Percentiles rank a stretch among this genome's conserved stretches.
Evolutionary conservation across 2,888 invertebrate species (phyloP).

Genomic region (Scaptomyza polygonia): DNA sequence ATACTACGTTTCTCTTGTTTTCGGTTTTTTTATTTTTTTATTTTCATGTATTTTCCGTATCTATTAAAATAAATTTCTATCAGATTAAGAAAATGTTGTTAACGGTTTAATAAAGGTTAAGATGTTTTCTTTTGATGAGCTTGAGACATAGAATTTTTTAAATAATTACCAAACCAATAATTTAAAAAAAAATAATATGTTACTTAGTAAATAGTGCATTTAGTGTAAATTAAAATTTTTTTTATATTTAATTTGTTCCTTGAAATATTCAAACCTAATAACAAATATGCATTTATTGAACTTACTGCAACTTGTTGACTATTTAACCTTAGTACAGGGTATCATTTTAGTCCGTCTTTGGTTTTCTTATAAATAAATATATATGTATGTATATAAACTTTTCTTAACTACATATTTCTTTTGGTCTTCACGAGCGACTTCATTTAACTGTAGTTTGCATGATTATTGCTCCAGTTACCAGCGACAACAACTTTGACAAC

Average conservation of each 20-base stretch:
- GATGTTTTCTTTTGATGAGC: too few species aligned
- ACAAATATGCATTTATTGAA: too few species aligned
- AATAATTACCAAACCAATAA: too few species aligned
- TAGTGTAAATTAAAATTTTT: too few species aligned
- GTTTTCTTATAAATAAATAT: neutral
- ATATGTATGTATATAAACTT: constrained; percentile 13
- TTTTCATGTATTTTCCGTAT: constrained; percentile 18
- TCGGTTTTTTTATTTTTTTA: constrained; percentile 1
- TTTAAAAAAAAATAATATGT: too few species aligned
- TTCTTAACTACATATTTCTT: constrained; percentile 36
- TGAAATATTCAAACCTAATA: too few species aligned
- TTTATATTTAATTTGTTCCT: too few species aligned
- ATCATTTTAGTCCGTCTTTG: neutral
- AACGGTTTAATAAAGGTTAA: too few species aligned
- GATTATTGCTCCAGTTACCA: constrained; percentile 80
- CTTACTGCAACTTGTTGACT: too few species aligned
- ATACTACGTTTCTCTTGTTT: constrained; percentile 60
- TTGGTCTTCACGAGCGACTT: constrained; percentile 72
- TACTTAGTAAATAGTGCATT: too few species aligned
- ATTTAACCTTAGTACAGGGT: constrained; percentile 4
- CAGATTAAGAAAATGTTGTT: too few species aligned
- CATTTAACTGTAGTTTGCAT: constrained; percentile 75
- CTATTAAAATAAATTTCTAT: neutral
- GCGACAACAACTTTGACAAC: constrained; percentile 40
- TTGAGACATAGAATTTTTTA: too few species aligned